Evolutionary conservation across 2,797 vertebrate genomes (phyloP), one percentile per base, ranked within the genome.

Genomic region (Hemibagrus guttatus): DNA sequence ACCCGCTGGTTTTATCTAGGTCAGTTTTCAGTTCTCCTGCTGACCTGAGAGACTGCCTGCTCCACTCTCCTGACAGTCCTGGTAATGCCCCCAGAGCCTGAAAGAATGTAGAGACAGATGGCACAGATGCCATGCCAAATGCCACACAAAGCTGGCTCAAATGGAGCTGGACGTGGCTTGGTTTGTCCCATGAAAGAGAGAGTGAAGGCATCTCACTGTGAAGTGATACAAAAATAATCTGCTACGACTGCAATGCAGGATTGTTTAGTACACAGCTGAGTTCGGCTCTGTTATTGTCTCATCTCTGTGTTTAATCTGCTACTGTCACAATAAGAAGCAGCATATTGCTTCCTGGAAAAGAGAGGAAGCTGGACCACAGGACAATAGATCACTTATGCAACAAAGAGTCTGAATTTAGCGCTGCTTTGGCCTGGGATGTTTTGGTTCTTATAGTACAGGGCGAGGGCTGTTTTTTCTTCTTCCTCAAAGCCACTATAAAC

Each of bases 91-190:
- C 81, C 49, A 39, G 87, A 83, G 76, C 58, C 85, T 88, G 39
- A 87, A 90, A 85, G 87, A 90, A 90, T 90, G 87, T 83, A 78
- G 83, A 84, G 49, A 52, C 86, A 89, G 89, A 87, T 87, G 89
- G 89, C 84, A 75, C 63, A 69, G 74, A 86, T 87, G 86, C 88
- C 88, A 74, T 39, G 89, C 92, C 93, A 91, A 94, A 93, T 92
- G 91, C 91, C 91, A 91, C 88, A 90, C 88, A 92, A 92, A 90
- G 91, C 92, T 90, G 88, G 90, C 89, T 93, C 93, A 94, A 92
- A 94, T 93, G 91, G 92, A 93, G 89, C 81, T 80, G 69, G 85
- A 90, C 82, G 59, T 76, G 54, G 0, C 59, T 92, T 90, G 89
- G 87, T 90, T 90, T 91, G 83, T 83, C 68, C 85, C 81, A 90